These are phyloP conservation scores for Phalacrocorax pelagicus DNA, from an alignment of 2,113 vertebrate genomes.

Conservation along the genomic window DNA sequence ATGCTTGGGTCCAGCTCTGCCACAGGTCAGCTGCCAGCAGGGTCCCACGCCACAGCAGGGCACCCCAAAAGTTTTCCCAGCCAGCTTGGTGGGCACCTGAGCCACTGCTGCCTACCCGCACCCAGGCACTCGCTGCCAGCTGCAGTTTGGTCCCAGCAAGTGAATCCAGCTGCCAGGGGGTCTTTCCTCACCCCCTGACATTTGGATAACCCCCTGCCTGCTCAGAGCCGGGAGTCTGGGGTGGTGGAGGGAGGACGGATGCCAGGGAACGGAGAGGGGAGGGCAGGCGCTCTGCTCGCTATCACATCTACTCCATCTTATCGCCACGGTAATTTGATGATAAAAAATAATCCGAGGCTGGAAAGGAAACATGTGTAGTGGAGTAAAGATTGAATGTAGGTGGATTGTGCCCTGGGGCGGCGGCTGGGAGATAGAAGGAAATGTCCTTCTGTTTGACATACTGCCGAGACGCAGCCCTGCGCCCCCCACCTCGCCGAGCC, in stretches of 20 bases:
- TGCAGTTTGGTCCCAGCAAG: neutral
- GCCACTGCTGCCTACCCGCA: neutral
- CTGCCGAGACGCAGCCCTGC: conserved; percentile 60
- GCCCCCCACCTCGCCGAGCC: neutral
- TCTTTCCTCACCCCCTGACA: conserved; percentile 81
- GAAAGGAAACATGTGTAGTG: conserved; percentile 93
- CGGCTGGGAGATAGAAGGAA: conserved; percentile 61
- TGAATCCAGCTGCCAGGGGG: conserved; percentile 49
- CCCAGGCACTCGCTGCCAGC: neutral
- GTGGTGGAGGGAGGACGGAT: neutral
- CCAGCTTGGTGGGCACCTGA: neutral
- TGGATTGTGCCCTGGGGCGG: conserved; percentile 86
- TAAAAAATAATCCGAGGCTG: conserved; percentile 88
- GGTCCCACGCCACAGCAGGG: fast-evolving
- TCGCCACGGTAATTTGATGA: conserved; percentile 83
- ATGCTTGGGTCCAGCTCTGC: neutral
- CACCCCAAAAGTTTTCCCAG: neutral
- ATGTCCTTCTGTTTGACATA: conserved; percentile 83
- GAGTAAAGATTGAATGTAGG: conserved; percentile 81
- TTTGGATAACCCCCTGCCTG: conserved; percentile 78
- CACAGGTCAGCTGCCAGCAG: fast-evolving
- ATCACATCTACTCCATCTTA: conserved; percentile 82
- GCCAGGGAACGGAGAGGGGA: neutral
- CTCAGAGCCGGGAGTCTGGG: conserved; percentile 41
- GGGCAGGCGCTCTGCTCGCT: conserved; percentile 52